These are phyloP conservation scores for Siniperca obscura DNA, from an alignment of 2,797 vertebrate species.

Conservation along the genomic window DNA sequence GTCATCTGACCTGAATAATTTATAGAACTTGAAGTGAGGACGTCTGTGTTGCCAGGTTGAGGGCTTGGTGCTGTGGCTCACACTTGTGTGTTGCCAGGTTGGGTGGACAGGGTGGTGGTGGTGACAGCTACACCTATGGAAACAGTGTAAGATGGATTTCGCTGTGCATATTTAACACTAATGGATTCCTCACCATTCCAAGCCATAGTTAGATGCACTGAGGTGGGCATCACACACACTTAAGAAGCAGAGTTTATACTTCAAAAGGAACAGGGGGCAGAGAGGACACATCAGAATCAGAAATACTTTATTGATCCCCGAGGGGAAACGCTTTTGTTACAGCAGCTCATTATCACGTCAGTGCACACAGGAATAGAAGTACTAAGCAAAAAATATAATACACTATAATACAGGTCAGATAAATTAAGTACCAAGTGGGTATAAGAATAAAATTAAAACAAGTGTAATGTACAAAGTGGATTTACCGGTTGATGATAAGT, in stretches of 20 bases:
- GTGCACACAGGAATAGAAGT: no score
- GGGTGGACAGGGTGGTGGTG: constrained; percentile 73
- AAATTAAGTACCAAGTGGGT: no score
- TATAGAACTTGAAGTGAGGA: constrained; percentile 59
- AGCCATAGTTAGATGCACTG: constrained; percentile 71
- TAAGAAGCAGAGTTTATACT: constrained; percentile 29
- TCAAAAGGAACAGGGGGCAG: constrained; percentile 20
- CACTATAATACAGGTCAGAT: no score
- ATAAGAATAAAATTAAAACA: no score
- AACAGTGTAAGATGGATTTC: constrained; percentile 67
- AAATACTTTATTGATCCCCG: no score
- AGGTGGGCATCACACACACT: constrained; percentile 45
- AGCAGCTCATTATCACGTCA: no score
- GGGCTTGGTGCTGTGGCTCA: constrained; percentile 44
- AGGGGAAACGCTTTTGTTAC: no score
- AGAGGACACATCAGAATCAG: background rate
- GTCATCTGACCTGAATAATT: constrained; percentile 68
- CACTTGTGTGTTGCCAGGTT: constrained; percentile 72
- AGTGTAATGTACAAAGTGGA: no score
- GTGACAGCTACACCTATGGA: constrained; percentile 51
- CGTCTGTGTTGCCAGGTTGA: constrained; percentile 73
- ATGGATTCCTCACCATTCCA: constrained; percentile 70
- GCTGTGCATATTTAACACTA: constrained; percentile 84
- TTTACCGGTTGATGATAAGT: no score
- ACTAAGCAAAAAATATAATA: no score